Evolutionary conservation across 2,113 vertebrate species (phyloP).

Genomic region (Arothron firmamentum): DNA sequence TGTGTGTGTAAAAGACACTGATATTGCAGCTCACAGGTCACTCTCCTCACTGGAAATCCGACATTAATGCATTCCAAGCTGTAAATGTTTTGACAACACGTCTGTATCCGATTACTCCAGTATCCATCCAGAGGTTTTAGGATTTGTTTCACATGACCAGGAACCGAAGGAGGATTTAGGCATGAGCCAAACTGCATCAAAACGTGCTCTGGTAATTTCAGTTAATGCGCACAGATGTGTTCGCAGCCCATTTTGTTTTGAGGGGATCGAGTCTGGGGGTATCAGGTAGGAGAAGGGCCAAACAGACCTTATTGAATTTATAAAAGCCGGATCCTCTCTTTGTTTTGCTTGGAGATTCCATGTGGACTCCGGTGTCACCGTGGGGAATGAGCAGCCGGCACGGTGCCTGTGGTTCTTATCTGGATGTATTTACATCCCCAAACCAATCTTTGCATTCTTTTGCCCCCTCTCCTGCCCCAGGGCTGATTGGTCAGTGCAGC

Average conservation of each 20-base stretch:
- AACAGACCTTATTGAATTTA: conserved; percentile 48
- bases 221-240: conserved; percentile 20
- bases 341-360: conserved; percentile 52
- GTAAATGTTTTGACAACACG: conserved; percentile 59
- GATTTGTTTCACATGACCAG: conserved; percentile 62
- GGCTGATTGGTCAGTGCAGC: conserved; percentile 25
- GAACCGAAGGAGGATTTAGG: conserved; percentile 48
- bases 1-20: not conserved
- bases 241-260: conserved; percentile 16
- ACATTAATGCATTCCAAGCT: conserved; percentile 39
- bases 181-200: conserved; percentile 36
- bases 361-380: conserved; percentile 30
- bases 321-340: conserved; percentile 51
- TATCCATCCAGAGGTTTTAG: conserved; percentile 43
- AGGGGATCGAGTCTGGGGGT: not conserved
- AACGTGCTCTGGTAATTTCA: conserved; percentile 35
- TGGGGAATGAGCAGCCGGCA: conserved; percentile 37
- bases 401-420: conserved; percentile 31
- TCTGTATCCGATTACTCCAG: conserved; percentile 58
- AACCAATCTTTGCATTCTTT: conserved; percentile 19
- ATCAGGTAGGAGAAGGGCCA: conserved; percentile 10
- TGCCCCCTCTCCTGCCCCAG: conserved; percentile 16
- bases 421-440: conserved; percentile 36
- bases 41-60: conserved; percentile 36
- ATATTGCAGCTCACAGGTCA: conserved; percentile 25